A percentile compares a stretch with the other conserved stretches of the same genome.
These are phyloP conservation scores for Hylomyscus alleni DNA, from an alignment of 2,797 vertebrate genomes.

Conservation along the genomic window DNA sequence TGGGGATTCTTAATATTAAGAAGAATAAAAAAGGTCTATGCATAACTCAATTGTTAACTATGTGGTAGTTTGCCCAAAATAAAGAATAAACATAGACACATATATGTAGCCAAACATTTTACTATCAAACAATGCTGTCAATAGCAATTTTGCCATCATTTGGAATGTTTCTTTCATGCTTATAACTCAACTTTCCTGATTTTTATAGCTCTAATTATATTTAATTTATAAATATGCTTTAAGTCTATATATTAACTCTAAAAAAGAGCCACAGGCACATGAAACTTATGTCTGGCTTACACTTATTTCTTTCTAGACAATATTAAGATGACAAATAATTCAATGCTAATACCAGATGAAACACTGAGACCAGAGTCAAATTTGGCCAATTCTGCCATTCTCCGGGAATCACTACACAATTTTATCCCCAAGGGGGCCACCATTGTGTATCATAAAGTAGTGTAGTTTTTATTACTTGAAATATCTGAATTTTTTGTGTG, in stretches of 20 bases:
- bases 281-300: background rate
- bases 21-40: background rate
- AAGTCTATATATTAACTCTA: background rate
- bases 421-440: background rate
- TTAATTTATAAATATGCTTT: background rate
- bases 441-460: background rate
- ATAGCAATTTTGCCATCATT: background rate
- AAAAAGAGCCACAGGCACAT: background rate
- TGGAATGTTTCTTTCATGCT: background rate
- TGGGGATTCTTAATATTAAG: background rate
- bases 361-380: background rate
- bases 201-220: slow-evolving; percentile 5
- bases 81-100: background rate
- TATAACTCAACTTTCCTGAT: background rate
- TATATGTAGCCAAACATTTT: background rate
- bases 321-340: slow-evolving; percentile 6
- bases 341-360: background rate
- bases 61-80: background rate
- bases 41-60: background rate
- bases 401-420: background rate
- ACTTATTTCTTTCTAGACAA: background rate
- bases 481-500: background rate
- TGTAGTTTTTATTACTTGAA: background rate
- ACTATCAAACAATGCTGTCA: background rate
- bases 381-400: background rate